Conservation (phyloP, 2,888 invertebrate species). For the Sclerodermus sp. region DNA sequence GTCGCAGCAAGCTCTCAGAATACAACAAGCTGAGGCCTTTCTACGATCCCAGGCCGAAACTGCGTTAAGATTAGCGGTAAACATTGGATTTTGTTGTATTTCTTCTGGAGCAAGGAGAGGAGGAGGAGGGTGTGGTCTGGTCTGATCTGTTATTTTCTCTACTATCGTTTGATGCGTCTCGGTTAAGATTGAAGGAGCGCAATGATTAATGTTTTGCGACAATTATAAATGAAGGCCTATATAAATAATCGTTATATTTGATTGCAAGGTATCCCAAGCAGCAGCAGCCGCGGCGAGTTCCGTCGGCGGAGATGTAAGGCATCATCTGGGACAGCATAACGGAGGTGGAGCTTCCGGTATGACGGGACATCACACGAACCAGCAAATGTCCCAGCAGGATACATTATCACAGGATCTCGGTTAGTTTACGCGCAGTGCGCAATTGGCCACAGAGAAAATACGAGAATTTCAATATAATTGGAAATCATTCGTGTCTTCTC, state of each 20-base stretch:
- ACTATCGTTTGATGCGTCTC: too few species aligned
- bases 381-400: constrained; percentile 54
- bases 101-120: background rate
- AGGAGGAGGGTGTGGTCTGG: too few species aligned
- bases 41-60: constrained; percentile 85
- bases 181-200: too few species aligned
- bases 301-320: constrained; percentile 55
- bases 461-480: background rate
- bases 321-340: constrained; percentile 55
- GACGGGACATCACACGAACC: constrained; percentile 54
- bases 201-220: too few species aligned
- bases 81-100: too few species aligned
- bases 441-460: too few species aligned
- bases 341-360: constrained; percentile 51
- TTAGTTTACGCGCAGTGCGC: constrained; percentile 28
- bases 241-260: background rate
- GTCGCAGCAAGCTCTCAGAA: constrained; percentile 62
- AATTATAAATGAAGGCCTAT: too few species aligned
- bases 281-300: constrained; percentile 56
- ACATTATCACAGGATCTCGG: constrained; percentile 53
- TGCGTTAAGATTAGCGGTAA: constrained; percentile 76
- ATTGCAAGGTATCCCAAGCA: constrained; percentile 49
- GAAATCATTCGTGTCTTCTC: background rate
- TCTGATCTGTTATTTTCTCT: too few species aligned
- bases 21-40: constrained; percentile 77